These are phyloP conservation scores for Sebastes ruberrimus DNA, from an alignment of 2,797 vertebrate species.

Conservation along the genomic window DNA sequence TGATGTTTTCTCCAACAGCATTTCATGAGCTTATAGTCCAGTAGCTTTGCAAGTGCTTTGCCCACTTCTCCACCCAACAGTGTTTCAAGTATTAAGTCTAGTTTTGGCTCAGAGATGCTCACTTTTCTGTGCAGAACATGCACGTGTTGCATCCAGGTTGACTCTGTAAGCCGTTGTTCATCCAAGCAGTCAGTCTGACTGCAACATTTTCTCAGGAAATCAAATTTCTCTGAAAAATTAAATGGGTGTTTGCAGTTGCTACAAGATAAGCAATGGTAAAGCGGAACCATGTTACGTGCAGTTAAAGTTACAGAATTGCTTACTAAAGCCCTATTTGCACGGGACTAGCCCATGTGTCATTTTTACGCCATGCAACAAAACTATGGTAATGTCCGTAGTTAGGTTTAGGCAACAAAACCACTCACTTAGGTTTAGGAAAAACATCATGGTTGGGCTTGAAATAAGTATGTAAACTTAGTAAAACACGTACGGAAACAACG, in stretches of 20 bases:
- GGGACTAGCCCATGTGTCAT: too few species aligned
- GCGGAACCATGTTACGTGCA: accelerated
- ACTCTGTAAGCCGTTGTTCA: neutral
- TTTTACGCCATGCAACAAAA: accelerated
- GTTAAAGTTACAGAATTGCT: too few species aligned
- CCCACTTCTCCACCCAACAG: neutral
- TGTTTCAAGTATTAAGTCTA: neutral
- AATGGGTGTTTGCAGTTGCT: too few species aligned
- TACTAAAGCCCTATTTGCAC: too few species aligned
- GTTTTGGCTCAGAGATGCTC: neutral
- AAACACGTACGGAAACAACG: accelerated
- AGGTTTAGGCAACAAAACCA: too few species aligned
- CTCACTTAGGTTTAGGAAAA: too few species aligned
- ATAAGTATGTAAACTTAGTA: too few species aligned
- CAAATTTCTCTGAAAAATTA: neutral
- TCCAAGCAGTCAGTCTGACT: neutral
- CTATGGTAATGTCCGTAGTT: accelerated
- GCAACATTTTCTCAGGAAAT: neutral
- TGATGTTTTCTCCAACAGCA: neutral
- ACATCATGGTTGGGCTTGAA: too few species aligned
- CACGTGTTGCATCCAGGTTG: neutral
- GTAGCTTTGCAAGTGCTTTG: neutral
- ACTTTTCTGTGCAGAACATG: neutral
- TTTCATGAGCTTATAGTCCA: neutral
- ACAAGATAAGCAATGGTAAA: too few species aligned